These are phyloP conservation scores for Odontomachus brunneus DNA, from an alignment of 1,140 invertebrate genomes.

Conservation along the genomic window DNA sequence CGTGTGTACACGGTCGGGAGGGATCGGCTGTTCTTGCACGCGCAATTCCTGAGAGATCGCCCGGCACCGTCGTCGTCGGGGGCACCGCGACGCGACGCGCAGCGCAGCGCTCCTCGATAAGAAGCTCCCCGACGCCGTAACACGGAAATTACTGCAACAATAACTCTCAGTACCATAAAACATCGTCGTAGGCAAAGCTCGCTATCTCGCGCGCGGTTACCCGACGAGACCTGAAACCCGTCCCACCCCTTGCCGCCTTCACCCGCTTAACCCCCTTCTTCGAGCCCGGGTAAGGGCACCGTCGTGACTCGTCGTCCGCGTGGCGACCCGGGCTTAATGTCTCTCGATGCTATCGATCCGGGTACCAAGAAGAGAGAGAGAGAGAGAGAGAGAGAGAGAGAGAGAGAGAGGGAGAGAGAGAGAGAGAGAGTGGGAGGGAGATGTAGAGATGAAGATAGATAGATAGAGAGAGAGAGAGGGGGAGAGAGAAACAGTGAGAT, in stretches of 20 bases:
- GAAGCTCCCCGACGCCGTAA: conserved; percentile 53
- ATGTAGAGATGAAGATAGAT: too few species aligned
- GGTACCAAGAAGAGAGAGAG: too few species aligned
- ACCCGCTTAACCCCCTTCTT: not conserved
- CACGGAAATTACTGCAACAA: conserved; percentile 62
- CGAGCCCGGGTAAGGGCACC: conserved; percentile 28
- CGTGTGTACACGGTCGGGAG: not conserved
- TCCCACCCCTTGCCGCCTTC: not conserved
- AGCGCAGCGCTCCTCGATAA: conserved; percentile 36
- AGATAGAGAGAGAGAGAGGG: too few species aligned
- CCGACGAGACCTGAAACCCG: conserved; percentile 51
- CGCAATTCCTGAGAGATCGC: conserved; percentile 37
- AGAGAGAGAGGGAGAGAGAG: too few species aligned
- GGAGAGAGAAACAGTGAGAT: too few species aligned
- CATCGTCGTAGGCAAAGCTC: conserved; percentile 52
- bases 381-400: too few species aligned
- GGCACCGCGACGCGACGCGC: too few species aligned
- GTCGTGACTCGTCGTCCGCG: conserved; percentile 44
- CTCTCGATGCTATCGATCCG: conserved; percentile 51
- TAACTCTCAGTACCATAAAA: conserved; percentile 59
- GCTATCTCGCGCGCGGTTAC: conserved; percentile 55
- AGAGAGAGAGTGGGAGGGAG: too few species aligned
- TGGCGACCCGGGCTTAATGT: conserved; percentile 54
- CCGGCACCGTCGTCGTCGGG: conserved; percentile 28
- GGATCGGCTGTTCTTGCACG: conserved; percentile 44